Percentiles rank a stretch among this genome's conserved stretches.
These are phyloP conservation scores for Netelia inedita DNA, from an alignment of 2,888 invertebrate species.

Conservation along the genomic window DNA sequence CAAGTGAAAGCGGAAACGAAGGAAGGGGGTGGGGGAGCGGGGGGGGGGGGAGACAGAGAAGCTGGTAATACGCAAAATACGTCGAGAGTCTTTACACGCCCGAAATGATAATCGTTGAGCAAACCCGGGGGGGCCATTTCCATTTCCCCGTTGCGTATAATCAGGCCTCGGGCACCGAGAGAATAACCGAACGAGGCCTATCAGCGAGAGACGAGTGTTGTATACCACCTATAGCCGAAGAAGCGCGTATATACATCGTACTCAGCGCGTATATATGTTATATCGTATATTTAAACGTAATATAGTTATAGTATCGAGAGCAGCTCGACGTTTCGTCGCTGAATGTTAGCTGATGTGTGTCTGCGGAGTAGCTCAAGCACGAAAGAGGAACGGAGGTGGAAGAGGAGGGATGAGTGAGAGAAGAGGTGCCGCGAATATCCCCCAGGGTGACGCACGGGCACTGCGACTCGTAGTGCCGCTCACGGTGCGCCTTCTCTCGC, in stretches of 20 bases:
- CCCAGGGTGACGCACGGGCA: conserved; percentile 59
- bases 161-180: conserved; percentile 72
- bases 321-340: neutral
- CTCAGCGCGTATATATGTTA: neutral
- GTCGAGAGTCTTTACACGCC: conserved; percentile 74
- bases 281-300: neutral
- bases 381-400: conserved; percentile 26
- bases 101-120: conserved; percentile 79
- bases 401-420: conserved; percentile 49
- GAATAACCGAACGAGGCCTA: conserved; percentile 73
- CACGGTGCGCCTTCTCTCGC: conserved; percentile 68
- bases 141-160: conserved; percentile 75
- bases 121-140: conserved; percentile 75
- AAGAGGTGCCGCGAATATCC: conserved; percentile 69
- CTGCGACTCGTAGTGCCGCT: conserved; percentile 68
- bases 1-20: neutral
- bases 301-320: conserved; percentile 5
- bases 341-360: conserved; percentile 34
- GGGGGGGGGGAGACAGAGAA: neutral
- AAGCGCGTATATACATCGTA: neutral
- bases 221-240: neutral
- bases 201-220: conserved; percentile 52
- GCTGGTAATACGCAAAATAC: conserved; percentile 38
- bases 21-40: neutral
- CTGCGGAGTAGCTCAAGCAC: conserved; percentile 58